Base-by-base conservation (phyloP, 2,113 vertebrate genomes). In the Sander vitreus region DNA sequence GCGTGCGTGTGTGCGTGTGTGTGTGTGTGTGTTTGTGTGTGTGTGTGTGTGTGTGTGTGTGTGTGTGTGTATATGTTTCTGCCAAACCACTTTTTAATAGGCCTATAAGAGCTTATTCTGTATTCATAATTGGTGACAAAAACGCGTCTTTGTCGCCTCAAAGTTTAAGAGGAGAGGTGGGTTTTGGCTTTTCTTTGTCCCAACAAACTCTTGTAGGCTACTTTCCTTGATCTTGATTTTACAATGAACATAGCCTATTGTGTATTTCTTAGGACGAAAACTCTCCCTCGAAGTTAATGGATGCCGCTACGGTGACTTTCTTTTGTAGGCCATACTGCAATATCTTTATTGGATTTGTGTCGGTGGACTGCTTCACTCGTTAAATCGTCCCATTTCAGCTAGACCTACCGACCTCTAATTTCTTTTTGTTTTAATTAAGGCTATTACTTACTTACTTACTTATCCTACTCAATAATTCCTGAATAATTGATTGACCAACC, bases 1-100 rank as follows among this genome's bases (percentile, higher is more conserved):
- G 64, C 11, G 60, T 18, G 33, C 21, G 77, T 65, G 68, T 53
- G 58, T 21, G 36, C 6, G 45, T 21, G 50, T 50, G 25, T 23
- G 53, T 62, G 68, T 25, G 43, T 58, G 69, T 65, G 65, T 67
- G 47, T 50, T 30, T 60, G 16, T 62, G 59, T 62, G 60, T 63
- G 60, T 63, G 60, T 43, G 19, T 43, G 58, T 16, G 45, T 9
- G 45, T 21, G 50, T 50, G 23, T 36, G 53, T 70, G 67, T 25
- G 43, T 53, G 68, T 68, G 47, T 21, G 53, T 62, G 68, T n/a
- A 33, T 53, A 63, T 66, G 66, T 64, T n/a, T 47, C 13, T 45
- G 64, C 23, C 5, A 48, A 25, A 25, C 23, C 43, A 48, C 23
- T 48, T 18, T 66, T 18, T 3, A 48, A n/a, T 63, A 18, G 18